These are phyloP conservation scores for Eumaeus atala DNA, from an alignment of 1,140 invertebrate genomes.

Conservation along the genomic window DNA sequence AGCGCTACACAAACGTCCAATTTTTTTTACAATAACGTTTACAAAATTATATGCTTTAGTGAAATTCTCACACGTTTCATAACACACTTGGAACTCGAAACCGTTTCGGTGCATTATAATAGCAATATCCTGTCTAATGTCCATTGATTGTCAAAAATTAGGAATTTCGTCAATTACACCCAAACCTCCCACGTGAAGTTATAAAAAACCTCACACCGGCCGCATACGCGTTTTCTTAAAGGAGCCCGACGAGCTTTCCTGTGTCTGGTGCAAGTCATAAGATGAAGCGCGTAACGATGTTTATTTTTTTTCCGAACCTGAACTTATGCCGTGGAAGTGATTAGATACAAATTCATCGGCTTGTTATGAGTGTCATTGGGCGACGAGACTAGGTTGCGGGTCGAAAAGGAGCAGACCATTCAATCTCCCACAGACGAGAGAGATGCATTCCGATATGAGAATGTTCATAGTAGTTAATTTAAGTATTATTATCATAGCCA, in stretches of 20 bases:
- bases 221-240: slow-evolving; percentile 62
- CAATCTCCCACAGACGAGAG: no score
- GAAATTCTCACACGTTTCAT: slow-evolving; percentile 5
- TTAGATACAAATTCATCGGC: no score
- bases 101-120: slow-evolving; percentile 59
- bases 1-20: no score
- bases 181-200: slow-evolving; percentile 61
- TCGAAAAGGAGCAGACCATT: no score
- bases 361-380: no score
- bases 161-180: slow-evolving; percentile 70
- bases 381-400: no score
- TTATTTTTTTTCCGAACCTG: no score
- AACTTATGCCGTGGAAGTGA: no score
- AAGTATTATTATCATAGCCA: no score
- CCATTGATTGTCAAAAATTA: slow-evolving; percentile 73
- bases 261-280: slow-evolving; percentile 23
- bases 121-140: slow-evolving; percentile 70
- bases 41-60: slow-evolving; percentile 4
- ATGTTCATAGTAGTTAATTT: no score
- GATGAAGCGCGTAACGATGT: slow-evolving; percentile 15
- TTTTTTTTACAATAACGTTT: not conserved
- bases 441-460: no score
- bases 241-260: slow-evolving; percentile 45
- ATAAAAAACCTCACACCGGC: slow-evolving; percentile 64
- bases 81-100: slow-evolving; percentile 18